These are phyloP conservation scores for Hylyphantes graminicola DNA, from an alignment of 1,140 invertebrate species.

Conservation along the genomic window DNA sequence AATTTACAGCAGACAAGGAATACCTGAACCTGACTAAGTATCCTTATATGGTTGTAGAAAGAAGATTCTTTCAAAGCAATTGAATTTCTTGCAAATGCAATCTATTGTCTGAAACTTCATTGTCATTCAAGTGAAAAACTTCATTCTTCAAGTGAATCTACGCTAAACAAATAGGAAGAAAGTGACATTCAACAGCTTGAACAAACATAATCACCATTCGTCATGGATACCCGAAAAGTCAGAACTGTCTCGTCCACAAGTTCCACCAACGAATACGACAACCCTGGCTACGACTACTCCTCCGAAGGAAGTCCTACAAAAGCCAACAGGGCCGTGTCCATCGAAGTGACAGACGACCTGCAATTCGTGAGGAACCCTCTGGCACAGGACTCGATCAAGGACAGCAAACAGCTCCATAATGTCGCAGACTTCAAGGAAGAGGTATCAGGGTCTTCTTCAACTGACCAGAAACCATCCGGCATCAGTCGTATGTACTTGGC, in stretches of 20 bases:
- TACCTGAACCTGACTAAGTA: too few relatives aligned
- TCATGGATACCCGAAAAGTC: too few relatives aligned
- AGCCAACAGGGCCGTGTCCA: constrained; percentile 6
- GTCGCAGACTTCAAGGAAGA: background rate
- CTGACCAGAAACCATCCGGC: background rate
- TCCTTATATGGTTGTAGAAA: too few relatives aligned
- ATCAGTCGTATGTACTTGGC: constrained; percentile 51
- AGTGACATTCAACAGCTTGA: too few relatives aligned
- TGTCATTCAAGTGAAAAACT: too few relatives aligned
- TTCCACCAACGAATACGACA: constrained; percentile 46
- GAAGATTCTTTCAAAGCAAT: too few relatives aligned
- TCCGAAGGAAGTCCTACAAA: constrained; percentile 20
- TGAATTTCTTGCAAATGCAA: too few relatives aligned
- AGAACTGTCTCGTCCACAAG: background rate
- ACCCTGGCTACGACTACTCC: constrained; percentile 12
- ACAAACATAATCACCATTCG: too few relatives aligned
- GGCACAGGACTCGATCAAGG: background rate
- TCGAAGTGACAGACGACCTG: background rate
- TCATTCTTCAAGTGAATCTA: too few relatives aligned
- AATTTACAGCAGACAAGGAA: too few relatives aligned
- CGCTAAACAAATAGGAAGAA: too few relatives aligned
- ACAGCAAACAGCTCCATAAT: constrained; percentile 1
- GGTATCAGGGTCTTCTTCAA: background rate
- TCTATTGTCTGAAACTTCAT: too few relatives aligned
- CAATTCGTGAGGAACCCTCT: constrained; percentile 25